Base-by-base conservation (phyloP, 2,113 vertebrate species). In the Phylloscopus whistleri region DNA sequence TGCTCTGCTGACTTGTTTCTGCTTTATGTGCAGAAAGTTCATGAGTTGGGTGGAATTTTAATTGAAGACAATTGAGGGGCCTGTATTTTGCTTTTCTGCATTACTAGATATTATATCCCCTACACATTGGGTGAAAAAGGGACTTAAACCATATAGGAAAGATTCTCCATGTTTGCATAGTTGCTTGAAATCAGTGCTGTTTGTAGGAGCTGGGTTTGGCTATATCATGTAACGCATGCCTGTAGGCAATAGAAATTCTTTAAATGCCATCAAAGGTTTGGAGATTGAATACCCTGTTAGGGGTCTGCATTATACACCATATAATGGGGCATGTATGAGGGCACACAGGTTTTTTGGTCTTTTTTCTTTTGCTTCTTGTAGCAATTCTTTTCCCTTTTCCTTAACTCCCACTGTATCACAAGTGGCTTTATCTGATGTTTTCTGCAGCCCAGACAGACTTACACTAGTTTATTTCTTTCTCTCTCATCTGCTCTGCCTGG, bases 1-100 rank as follows among this genome's bases (percentile, higher is more conserved):
- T 87, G 74, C 58, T 95, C 81, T 87, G 78, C 62, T 89, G 70
- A 16, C 63, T 93, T 84, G 23, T 83, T 84, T 73, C 89, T 87
- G 74, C 26, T 53, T 94, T 41, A 33, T 27, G 24, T 62, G 55
- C 81, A 31, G 37, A 43, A 75, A 87, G 63, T 68, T 79, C 83
- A 52, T 0, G 10, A 82, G 30, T 66, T 66, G 39, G 22, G 8
- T 48, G 55, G 41, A 79, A 72, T 66, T 91, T 58, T 73, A 87
- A 66, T 15, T 73, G 41, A 70, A 52, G 49, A n/a, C 60, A 62
- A 13, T 44, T 39, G 37, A 78, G 31, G 10, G 8, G 28, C 53
- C 49, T 87, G 17, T 84, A 10, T 76, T 72, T 87, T 82, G 58
- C 53, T 53, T 72, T 87, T 60, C n/a, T 79, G 1, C 0, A 0